Base-by-base conservation (phyloP, 2,888 invertebrate genomes). In the Catocala nupta region DNA sequence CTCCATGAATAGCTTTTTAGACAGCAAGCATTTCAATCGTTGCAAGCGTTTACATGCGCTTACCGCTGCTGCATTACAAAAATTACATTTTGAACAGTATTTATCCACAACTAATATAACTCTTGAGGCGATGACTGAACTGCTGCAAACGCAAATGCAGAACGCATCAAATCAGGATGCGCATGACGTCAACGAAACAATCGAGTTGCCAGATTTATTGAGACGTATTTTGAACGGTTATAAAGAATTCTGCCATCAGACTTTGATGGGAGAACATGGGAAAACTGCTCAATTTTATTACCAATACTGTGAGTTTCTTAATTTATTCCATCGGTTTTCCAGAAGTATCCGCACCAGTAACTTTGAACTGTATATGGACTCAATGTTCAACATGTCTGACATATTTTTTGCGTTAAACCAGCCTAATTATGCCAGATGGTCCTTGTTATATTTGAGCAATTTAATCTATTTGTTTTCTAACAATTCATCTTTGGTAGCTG, bases 1-100 rank as follows among this genome's bases (percentile, higher is more conserved):
- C n/a, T 83, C 81, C 0, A 63, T 73, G 53, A 72, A 77, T 62
- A 70, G 80, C 47, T 83, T 81, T 66, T 55, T 83, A 10, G 72
- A 73, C 13, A 68, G 82, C 58, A 83, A 82, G 59, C 76, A 81
- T 65, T 83, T 78, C 36, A 36, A 36, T 36, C 36, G 7, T n/a
- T n/a, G n/a, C n/a, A n/a, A n/a, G n/a, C n/a, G n/a, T n/a, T n/a
- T n/a, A 36, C 36, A 36, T 36, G 5, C 36, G 36, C 36, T 36
- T 5, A 60, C 61, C 11, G 54, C 73, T 55, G 73, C 59, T 13
- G 80, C 73, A 43, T 66, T 79, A 16, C 75, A 81, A 66, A 69
- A 69, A 34, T 58, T 82, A 49, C 81, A 80, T 70, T 80, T 82
- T 59, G 64, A 80, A 68, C 45, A 68, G 51, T 81, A 73, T 75